phyloP scores from a whole-genome alignment of 2,797 vertebrate genomes.

The Poecile montanus region DNA sequence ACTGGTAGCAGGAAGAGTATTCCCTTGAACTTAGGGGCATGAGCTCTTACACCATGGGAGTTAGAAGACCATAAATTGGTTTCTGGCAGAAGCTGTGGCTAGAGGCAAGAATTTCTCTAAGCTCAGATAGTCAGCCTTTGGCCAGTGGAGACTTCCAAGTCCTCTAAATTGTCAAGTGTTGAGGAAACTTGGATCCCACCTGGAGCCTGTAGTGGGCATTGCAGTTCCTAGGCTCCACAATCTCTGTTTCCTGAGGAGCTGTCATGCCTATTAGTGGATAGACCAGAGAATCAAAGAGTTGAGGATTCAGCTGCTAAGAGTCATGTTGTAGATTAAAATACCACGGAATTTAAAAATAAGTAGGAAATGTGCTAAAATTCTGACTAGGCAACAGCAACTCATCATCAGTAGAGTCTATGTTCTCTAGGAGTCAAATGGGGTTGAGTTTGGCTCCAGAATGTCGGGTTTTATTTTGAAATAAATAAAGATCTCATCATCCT shows the following conservation, averaged over 20 bases:
- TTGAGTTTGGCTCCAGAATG: neutral
- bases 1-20: neutral
- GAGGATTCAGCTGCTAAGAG: neutral
- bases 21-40: neutral
- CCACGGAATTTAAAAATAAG: neutral
- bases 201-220: neutral
- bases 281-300: neutral
- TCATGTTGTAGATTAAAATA: neutral
- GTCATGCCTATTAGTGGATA: neutral
- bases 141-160: rapidly evolving
- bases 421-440: neutral
- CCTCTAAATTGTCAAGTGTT: neutral
- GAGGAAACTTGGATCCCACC: rapidly evolving
- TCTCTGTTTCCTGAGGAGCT: neutral
- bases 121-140: neutral
- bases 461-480: neutral
- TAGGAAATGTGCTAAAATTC: neutral
- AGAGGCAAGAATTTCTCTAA: neutral
- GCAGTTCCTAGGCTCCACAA: neutral
- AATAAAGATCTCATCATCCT: neutral
- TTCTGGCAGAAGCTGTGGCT: neutral
- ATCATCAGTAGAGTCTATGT: neutral
- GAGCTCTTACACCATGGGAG: neutral
- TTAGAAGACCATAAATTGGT: neutral
- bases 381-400: neutral